Evolutionary conservation across 2,113 vertebrate genomes (phyloP).

Genomic region (Sus scrofa): T2T-Sscrofa CM000826.6:45204001-45204500

Average conservation of each 20-base stretch:
- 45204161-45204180: conserved; percentile 85
- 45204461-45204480: neutral
- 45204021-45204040: conserved; percentile 90
- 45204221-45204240: conserved; percentile 90
- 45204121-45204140: conserved; percentile 89
- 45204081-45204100: conserved; percentile 84
- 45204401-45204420: neutral
- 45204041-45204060: conserved; percentile 86
- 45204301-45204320: conserved; percentile 77
- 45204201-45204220: conserved; percentile 87
- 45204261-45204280: conserved; percentile 73
- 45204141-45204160: conserved; percentile 92
- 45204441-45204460: neutral
- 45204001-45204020: conserved; percentile 88
- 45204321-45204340: conserved; percentile 41
- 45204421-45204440: conserved; percentile 24
- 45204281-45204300: conserved; percentile 53
- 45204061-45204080: conserved; percentile 87
- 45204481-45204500: neutral
- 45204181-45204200: conserved; percentile 88
- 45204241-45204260: conserved; percentile 82
- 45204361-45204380: conserved; percentile 66
- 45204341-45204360: conserved; percentile 51
- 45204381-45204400: neutral
- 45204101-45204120: conserved; percentile 89